phyloP scores from a whole-genome alignment of 2,888 invertebrate genomes.

The Apotomis betuletana region DNA sequence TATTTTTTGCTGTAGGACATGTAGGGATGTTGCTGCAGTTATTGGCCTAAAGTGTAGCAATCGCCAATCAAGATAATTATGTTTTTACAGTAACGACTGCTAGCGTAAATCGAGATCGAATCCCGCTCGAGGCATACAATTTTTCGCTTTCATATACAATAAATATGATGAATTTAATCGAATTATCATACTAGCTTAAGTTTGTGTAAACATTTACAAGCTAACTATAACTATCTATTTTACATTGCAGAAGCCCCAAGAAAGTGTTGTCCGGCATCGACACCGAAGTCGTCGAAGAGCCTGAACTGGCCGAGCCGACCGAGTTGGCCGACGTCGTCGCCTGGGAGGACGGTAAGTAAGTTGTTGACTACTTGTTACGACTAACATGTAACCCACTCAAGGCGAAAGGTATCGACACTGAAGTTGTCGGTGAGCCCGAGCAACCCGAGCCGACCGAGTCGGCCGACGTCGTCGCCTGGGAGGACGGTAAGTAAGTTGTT shows the following conservation, averaged over 20 bases:
- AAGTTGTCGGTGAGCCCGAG: conserved; percentile 49
- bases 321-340: conserved; percentile 65
- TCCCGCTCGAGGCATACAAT: too few relatives aligned
- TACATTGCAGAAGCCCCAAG: conserved; percentile 69
- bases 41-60: too few relatives aligned
- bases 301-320: conserved; percentile 50
- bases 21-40: too few relatives aligned
- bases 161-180: too few relatives aligned
- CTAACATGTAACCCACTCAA: conserved; percentile 7
- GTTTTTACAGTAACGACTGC: too few relatives aligned
- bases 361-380: conserved; percentile 17
- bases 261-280: conserved; percentile 67
- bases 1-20: too few relatives aligned
- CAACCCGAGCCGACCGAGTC: conserved; percentile 55
- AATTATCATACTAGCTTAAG: too few relatives aligned
- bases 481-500: conserved; percentile 70
- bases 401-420: conserved; percentile 54
- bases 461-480: conserved; percentile 73
- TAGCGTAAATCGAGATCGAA: too few relatives aligned
- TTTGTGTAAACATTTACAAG: too few relatives aligned
- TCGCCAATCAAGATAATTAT: too few relatives aligned
- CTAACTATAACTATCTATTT: too few relatives aligned
- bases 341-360: conserved; percentile 79
- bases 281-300: conserved; percentile 51
- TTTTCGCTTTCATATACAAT: too few relatives aligned